Evolutionary conservation across 1,140 invertebrate genomes (phyloP), one percentile per base, ranked within the genome.

Genomic region (Metaphire vulgaris): DNA sequence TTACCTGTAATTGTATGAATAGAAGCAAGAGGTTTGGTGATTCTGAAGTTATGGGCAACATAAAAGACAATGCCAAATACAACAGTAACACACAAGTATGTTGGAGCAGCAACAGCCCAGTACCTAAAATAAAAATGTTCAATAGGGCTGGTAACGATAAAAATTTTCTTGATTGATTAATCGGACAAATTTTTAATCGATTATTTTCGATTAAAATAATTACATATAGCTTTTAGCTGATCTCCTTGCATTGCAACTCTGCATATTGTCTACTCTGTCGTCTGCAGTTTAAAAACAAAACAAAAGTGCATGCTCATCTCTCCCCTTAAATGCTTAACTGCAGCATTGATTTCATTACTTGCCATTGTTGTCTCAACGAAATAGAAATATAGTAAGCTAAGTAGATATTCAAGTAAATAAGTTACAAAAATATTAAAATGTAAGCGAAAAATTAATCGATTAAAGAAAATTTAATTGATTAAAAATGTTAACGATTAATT

Each of bases 61-160:
- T 96, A 96, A 69, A 93, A 85, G 82, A 93, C 91, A 28, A 90
- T 91, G 87, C 94, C 93, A 29, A 93, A 83, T 33, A 90, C 89
- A 0, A 93, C 83, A 0, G 89, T 89, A 6, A 91, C 89, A 74
- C 93, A 87, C 67, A 91, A 86, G 84, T 92, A 91, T 69, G 95
- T 89, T 0, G 95, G 94, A 71, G 95, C 87, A 69, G 92, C 92
- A 21, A 94, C 87, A 2, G 93, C 92, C 91, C 94, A 97, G 83
- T 96, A 95, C 82, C 81, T 82, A 73, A 16, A 76, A 78, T 65
- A 26, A 66, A 31, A 68, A 31, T 31, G 32, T 33, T 21, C 21
- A 28, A 32, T 33, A 26, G 2, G n/a, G 1, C n/a, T 69, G n/a
- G n/a, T 33, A 71, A 34, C 33, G 32, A 16, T 64, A 15, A 69